Base-by-base conservation (phyloP, 2,888 invertebrate genomes). In the Campoplex nolae region DNA sequence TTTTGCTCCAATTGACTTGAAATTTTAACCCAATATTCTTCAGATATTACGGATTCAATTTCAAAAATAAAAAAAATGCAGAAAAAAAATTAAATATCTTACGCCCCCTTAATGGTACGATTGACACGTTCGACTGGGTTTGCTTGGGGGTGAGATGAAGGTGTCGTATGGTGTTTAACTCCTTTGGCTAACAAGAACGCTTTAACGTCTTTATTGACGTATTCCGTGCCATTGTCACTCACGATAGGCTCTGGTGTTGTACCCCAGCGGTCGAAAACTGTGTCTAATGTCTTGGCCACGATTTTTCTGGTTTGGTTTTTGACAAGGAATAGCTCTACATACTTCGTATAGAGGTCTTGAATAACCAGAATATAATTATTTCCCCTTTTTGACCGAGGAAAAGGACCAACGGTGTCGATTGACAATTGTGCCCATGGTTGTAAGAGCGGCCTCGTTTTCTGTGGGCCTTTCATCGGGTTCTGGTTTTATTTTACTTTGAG, bases 251-350 rank as follows among this genome's bases (percentile, higher is more conserved):
- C 78, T 7, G 86, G 88, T 0, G 23, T 71, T 48, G 76, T 79
- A 2, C 88, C 83, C 85, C 86, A 88, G 0, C 86, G 82, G 23
- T 88, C 88, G 16, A 88, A 88, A n/a, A 88, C n/a, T 28, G 73
- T 38, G 9, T 88, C 88, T 1, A 88, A 35, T 0, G 48, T 13
- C 58, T 76, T 74, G 28, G 75, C 85, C 2, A 85, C 73, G 2
- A 13, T 56, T 16, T 73, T 84, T 0, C 73, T 82, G 0, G 81
- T 80, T 68, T 68, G 84, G 32, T 45, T 78, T 54, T 56, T 32
- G 42, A 42, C 77, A 51, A 18, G 80, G 54, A n/a, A 84, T 0
- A 87, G 16, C 45, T 81, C 84, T 28, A 87, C 16, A 16, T 78
- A 87, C 13, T 82, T 81, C 0, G 84, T 87, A n/a, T 82, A 75